Base-by-base conservation (phyloP, 1,140 invertebrate genomes). In the Halesus radiatus region DNA sequence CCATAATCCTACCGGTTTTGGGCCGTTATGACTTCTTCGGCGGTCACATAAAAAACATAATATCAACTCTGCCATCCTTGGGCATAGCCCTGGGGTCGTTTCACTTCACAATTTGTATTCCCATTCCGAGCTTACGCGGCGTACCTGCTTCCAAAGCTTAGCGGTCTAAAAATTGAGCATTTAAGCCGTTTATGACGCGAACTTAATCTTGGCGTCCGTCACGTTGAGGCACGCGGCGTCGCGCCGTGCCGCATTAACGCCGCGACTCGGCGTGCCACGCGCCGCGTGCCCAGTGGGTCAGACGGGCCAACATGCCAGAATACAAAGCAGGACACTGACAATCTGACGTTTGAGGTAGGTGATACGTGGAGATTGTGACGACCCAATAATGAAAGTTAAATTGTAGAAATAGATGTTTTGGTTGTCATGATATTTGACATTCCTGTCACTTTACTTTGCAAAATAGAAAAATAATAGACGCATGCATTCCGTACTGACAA, bases 121-220 rank as follows among this genome's bases (percentile, higher is more conserved):
- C 16, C 32, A 37, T n/a, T 50, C 56, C 26, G 18, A 22, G 32
- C n/a, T 20, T 29, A 60, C 13, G 60, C 60, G 45, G 74, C 45
- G 58, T 77, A 77, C 29, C 26, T 77, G 60, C 23, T 62, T 26
- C 23, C 20, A 50, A 32, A 26, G 75, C 58, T 77, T 22, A 64
- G n/a, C 13, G 70, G 26, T 52, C 50, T 74, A 56, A 74, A 74
- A 54, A 74, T 74, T 74, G 75, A 77, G 58, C 56, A 66, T 66
- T 66, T 66, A 77, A 77, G 75, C 60, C 75, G 45, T 77, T 77
- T 66, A 26, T 60, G 75, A 77, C 60, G 75, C 56, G 18, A 50
- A 66, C 58, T 77, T 77, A 77, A 77, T 77, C 58, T 77, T 50
- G 20, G 29, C 60, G 56, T 60, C 29, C 45, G 74, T 76, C 74